phyloP scores from a whole-genome alignment of 2,888 invertebrate species.

The Eupithecia exiguata region DNA sequence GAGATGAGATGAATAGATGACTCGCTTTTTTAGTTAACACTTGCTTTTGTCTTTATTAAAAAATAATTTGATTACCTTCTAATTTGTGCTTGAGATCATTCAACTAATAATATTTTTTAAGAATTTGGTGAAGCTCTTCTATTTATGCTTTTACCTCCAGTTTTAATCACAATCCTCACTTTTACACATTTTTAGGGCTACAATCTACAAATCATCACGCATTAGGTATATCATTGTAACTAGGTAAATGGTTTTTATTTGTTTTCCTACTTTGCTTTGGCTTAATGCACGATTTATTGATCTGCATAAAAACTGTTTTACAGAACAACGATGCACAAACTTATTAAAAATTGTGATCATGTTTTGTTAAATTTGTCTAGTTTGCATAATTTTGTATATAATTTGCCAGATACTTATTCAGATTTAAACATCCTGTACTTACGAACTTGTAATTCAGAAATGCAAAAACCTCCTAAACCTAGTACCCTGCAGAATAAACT shows the following conservation, averaged over 20 bases:
- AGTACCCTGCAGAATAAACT: not conserved
- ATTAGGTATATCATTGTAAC: constrained; percentile 4
- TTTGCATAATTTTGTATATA: not conserved
- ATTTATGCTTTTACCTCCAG: not conserved
- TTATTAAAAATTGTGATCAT: not conserved
- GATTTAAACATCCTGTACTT: not conserved
- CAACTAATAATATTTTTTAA: not conserved
- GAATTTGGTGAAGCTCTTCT: constrained; percentile 21
- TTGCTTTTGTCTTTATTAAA: not conserved
- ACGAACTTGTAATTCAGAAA: not conserved
- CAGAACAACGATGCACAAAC: constrained; percentile 12
- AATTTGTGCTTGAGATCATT: not conserved
- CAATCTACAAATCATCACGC: constrained; percentile 18
- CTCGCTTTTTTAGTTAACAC: not conserved
- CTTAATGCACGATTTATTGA: constrained; percentile 16
- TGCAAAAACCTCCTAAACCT: constrained; percentile 1
- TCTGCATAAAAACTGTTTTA: not conserved
- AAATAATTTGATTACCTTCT: not conserved
- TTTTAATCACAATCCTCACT: not conserved
- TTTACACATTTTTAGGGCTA: not conserved
- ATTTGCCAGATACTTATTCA: not conserved
- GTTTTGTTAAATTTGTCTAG: not conserved
- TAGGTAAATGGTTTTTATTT: no score
- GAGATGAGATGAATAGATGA: not conserved
- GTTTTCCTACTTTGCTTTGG: constrained; percentile 4